Evolutionary conservation across 2,888 invertebrate genomes (phyloP).

Genomic region (Celastrina argiolus): DNA sequence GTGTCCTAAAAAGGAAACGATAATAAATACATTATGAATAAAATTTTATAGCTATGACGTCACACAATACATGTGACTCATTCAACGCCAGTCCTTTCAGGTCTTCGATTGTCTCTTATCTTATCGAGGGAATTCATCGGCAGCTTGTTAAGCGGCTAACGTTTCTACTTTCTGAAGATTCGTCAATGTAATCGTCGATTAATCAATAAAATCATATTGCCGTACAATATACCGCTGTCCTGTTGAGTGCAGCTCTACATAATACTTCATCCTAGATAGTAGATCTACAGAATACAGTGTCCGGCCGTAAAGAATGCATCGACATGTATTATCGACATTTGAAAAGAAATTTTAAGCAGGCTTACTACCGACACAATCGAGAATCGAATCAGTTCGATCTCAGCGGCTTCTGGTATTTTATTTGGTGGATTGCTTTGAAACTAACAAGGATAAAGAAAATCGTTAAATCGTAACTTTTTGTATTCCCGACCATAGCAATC

Average conservation of each 20-base stretch:
- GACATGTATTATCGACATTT: no score
- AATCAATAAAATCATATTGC: background rate
- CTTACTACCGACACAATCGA: no score
- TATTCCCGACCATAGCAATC: no score
- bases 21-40: background rate
- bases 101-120: background rate
- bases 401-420: no score
- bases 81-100: background rate
- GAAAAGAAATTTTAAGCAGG: no score
- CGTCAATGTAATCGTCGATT: background rate
- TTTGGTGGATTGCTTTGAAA: no score
- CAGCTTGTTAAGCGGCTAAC: background rate
- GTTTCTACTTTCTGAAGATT: conserved; percentile 1
- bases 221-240: background rate
- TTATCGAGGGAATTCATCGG: background rate
- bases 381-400: no score
- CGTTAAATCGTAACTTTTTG: no score
- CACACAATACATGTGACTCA: background rate
- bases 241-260: background rate
- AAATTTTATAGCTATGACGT: background rate
- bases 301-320: no score
- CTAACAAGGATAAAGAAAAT: no score
- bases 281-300: background rate
- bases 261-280: background rate
- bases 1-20: background rate